Evolutionary conservation across 1,140 invertebrate species (phyloP).

Genomic region (Atopsyche davidsoni): DNA sequence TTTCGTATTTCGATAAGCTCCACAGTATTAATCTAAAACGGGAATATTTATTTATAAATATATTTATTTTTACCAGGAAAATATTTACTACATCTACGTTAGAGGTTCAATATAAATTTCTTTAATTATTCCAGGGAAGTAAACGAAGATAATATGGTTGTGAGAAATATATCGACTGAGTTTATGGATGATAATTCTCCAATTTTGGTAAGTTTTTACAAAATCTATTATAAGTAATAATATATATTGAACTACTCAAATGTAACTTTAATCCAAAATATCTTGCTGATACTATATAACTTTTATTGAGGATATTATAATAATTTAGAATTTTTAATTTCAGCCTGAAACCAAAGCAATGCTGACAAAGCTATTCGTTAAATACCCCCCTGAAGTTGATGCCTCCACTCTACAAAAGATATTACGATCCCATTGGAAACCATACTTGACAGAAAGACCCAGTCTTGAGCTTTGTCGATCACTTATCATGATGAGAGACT

Average conservation of each 20-base stretch:
- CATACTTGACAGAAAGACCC: constrained; percentile 43
- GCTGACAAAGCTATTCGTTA: constrained; percentile 45
- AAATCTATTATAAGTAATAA: constrained; percentile 2
- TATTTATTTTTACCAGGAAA: background rate
- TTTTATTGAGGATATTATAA: constrained; percentile 9
- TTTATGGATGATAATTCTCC: constrained; percentile 48
- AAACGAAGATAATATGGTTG: constrained; percentile 69
- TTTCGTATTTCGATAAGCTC: background rate
- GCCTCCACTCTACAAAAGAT: constrained; percentile 57
- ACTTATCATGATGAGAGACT: constrained; percentile 62
- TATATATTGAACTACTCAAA: too few relatives aligned
- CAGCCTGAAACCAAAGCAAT: constrained; percentile 49
- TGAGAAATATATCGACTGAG: constrained; percentile 57
- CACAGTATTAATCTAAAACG: background rate
- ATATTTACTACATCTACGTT: constrained; percentile 4
- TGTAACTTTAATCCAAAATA: too few relatives aligned
- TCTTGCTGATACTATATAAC: background rate
- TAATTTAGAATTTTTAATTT: constrained; percentile 26
- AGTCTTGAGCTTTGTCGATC: constrained; percentile 59
- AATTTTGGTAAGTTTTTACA: constrained; percentile 19
- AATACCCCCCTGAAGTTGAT: constrained; percentile 61
- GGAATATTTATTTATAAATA: background rate
- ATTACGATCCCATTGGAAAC: constrained; percentile 54
- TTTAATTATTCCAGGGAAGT: constrained; percentile 56
- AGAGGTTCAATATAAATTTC: background rate